Conservation (phyloP, 2,797 vertebrate genomes). For the Falco biarmicus region DNA sequence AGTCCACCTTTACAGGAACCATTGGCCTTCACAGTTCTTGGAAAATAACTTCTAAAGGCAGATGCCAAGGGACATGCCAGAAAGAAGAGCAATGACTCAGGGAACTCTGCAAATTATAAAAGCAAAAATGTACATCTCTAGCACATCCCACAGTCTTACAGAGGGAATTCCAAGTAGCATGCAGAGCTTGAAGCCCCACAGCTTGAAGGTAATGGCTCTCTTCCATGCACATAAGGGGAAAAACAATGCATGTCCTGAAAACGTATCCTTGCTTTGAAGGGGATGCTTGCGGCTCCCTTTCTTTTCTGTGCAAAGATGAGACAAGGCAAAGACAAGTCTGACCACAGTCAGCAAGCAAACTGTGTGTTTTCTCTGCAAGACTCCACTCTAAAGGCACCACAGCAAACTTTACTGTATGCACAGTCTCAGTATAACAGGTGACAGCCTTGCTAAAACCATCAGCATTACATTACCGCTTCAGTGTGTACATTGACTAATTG, state of each 20-base stretch:
- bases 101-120: not conserved
- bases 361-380: not conserved
- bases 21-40: not conserved
- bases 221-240: not conserved
- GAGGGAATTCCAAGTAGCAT: not conserved
- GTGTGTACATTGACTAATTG: conserved; percentile 3
- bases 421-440: not conserved
- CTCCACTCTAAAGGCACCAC: not conserved
- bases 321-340: not conserved
- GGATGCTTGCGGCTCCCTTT: not conserved
- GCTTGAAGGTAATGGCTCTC: not conserved
- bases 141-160: not conserved
- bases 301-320: not conserved
- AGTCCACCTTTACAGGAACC: not conserved
- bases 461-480: not conserved
- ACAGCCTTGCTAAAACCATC: not conserved
- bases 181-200: not conserved
- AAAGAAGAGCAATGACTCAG: not conserved
- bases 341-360: not conserved
- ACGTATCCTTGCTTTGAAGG: not conserved
- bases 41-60: not conserved
- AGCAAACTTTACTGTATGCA: not conserved
- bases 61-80: not conserved
- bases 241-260: not conserved
- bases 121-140: not conserved